phyloP scores from a whole-genome alignment of 1,140 invertebrate genomes.

The Holcopasites calliopsidis region DNA sequence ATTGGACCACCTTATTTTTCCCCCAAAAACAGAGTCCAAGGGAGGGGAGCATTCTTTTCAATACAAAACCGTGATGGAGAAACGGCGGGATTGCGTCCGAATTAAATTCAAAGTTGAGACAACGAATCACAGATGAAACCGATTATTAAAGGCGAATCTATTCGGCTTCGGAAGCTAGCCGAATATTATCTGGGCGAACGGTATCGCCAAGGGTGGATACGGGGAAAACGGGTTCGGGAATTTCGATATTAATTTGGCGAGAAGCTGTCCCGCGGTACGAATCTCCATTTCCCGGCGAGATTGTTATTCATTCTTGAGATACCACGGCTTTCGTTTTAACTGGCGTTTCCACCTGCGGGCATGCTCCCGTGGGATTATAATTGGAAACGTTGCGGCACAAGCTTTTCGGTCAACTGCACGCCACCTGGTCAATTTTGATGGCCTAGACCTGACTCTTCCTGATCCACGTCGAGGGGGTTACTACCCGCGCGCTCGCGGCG shows the following conservation, averaged over 20 bases:
- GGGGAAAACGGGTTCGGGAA: background rate
- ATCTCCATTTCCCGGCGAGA: constrained; percentile 20
- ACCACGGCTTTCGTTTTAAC: too few species aligned
- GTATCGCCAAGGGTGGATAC: background rate
- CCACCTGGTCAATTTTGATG: too few species aligned
- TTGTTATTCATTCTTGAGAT: background rate
- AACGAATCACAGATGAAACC: too few species aligned
- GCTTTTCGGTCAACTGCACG: background rate
- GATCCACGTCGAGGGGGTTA: constrained; percentile 14
- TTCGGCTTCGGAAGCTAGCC: too few species aligned
- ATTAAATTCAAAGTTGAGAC: too few species aligned
- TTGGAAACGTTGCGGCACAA: background rate
- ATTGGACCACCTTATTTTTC: too few species aligned
- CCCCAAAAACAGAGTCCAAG: background rate
- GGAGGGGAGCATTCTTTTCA: too few species aligned
- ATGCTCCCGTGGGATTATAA: background rate
- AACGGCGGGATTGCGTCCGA: too few species aligned
- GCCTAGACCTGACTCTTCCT: constrained; percentile 34
- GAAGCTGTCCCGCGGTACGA: background rate
- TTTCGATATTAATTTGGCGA: background rate
- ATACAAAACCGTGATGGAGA: too few species aligned
- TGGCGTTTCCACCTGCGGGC: background rate
- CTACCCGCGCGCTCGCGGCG: background rate
- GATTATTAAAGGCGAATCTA: too few species aligned
- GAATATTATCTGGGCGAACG: background rate